Base-by-base conservation (phyloP, 2,888 invertebrate genomes). In the Drosophila sordidula region DNA sequence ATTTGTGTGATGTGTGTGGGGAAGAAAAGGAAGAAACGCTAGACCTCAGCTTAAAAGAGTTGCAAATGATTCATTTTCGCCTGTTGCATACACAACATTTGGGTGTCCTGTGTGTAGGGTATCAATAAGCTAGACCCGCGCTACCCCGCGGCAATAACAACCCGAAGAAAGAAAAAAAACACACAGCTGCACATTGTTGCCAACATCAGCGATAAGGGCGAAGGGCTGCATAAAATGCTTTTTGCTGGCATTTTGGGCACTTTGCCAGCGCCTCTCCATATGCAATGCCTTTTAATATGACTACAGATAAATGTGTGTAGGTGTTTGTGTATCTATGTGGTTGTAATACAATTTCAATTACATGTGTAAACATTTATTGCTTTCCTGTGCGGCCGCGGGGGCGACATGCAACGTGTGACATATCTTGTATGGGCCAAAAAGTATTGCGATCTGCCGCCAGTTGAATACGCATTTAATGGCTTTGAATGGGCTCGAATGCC, bases 341-440 rank as follows among this genome's bases (percentile, higher is more conserved):
- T 72, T 85, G 85, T 77, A 83, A 85, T 82, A 83, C 75, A 86
- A 86, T 83, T 86, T 81, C 83, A 84, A 84, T 84, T 86, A 84
- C 83, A 83, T 78, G 83, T 83, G 84, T 83, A 85, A 84, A 84
- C 86, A 83, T 84, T 77, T 77, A 83, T 78, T 84, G 83, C 78
- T 74, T 68, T 76, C 76, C 78, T 75, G 70, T 58, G 42, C 26
- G 1, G 52, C 47, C 55, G 39, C 51, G 50, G 41, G n/a, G 29
- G 25, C 46, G 16, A 14, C 44, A 51, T 50, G 52, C 52, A 56
- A 26, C 32, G 11, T 45, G 51, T 39, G 59, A 54, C 44, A 49
- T 18, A 55, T 47, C 70, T 18, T 5, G 6, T 14, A 18, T 5
- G 6, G 32, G n/a, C 51, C 41, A 75, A 74, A 75, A 65, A 46